These are phyloP conservation scores for Xiphophorus couchianus DNA, from an alignment of 2,113 vertebrate genomes.

Conservation along the genomic window DNA sequence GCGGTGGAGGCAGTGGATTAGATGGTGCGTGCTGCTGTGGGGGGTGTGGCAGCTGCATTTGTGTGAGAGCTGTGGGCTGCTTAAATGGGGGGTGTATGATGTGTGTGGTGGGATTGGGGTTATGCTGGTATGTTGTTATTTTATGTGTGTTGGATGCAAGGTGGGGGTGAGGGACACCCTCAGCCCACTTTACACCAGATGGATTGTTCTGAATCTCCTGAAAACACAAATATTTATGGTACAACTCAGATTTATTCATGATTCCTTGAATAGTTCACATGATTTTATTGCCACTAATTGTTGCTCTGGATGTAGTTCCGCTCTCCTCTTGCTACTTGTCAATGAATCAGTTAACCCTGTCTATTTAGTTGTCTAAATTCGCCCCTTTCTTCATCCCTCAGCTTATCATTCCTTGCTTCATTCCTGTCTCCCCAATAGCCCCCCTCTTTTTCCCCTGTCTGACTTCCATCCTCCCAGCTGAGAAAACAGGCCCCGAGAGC, in stretches of 20 bases:
- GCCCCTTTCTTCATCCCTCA: slow-evolving; percentile 1
- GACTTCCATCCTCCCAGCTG: slow-evolving; percentile 77
- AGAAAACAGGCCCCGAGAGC: slow-evolving; percentile 67
- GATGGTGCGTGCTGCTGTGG: slow-evolving; percentile 36
- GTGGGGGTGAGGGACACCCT: slow-evolving; percentile 45
- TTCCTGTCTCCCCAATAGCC: slow-evolving; percentile 26
- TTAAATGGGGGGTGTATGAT: slow-evolving; percentile 28
- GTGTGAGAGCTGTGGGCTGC: slow-evolving; percentile 16
- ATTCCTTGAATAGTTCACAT: background rate
- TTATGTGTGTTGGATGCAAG: background rate
- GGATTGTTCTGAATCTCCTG: slow-evolving; percentile 47
- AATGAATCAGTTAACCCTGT: slow-evolving; percentile 9
- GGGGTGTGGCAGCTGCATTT: slow-evolving; percentile 48
- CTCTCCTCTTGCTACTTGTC: slow-evolving; percentile 1
- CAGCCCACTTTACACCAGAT: slow-evolving; percentile 62
- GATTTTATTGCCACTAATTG: background rate
- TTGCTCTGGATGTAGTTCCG: background rate
- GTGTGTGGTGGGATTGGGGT: slow-evolving; percentile 48
- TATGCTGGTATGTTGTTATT: slow-evolving; percentile 13
- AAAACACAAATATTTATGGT: slow-evolving; percentile 27
- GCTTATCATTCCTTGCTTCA: slow-evolving; percentile 29
- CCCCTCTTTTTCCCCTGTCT: slow-evolving; percentile 46
- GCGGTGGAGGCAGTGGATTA: slow-evolving; percentile 62
- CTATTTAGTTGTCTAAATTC: slow-evolving; percentile 6
- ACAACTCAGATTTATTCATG: background rate